Base-by-base conservation (phyloP, 1,140 invertebrate genomes). In the Babylonia areolata region DNA sequence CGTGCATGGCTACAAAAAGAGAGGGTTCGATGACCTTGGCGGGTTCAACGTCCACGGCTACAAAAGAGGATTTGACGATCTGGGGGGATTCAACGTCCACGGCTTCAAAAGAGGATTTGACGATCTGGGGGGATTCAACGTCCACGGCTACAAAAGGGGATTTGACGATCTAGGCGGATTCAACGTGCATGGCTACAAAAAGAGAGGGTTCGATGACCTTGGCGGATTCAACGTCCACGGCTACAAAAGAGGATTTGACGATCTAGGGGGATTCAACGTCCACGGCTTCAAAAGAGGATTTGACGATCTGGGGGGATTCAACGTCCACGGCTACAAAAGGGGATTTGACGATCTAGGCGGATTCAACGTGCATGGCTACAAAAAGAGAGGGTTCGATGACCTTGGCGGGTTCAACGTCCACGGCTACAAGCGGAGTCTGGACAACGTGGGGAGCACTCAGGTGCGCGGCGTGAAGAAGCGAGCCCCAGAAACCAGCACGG, bases 81-180 rank as follows among this genome's bases (percentile, higher is more conserved):
- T 86, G 11, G 85, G 85, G 12, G 85, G 85, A 11, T 40, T 86
- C 17, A 86, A 86, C 31, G 85, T 86, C 12, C 85, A 86, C 39
- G 54, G 85, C 28, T 86, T 23, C n/a, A 86, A 86, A 51, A 20
- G 85, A 51, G 85, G 79, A 12, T 73, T 75, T 2, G 85, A 86
- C 40, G 73, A 31, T 9, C 42, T 75, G 23, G 85, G 79, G 20
- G 85, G 64, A 17, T 71, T 51, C 31, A 71, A 86, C 42, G 84
- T 85, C 20, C 84, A 85, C 35, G 77, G 84, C 6, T 85, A 54
- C 46, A 85, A 85, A 42, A 28, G 79, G 3, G 31, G 37, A 31
- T 75, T 77, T 54, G 84, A 85, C 84, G 51, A 85, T 5, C 2
- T 71, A 33, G 81, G 58, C 11, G 54, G 81, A 58, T 28, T 31